Evolutionary conservation across 2,797 vertebrate species (phyloP).

Genomic region (Labroides dimidiatus): DNA sequence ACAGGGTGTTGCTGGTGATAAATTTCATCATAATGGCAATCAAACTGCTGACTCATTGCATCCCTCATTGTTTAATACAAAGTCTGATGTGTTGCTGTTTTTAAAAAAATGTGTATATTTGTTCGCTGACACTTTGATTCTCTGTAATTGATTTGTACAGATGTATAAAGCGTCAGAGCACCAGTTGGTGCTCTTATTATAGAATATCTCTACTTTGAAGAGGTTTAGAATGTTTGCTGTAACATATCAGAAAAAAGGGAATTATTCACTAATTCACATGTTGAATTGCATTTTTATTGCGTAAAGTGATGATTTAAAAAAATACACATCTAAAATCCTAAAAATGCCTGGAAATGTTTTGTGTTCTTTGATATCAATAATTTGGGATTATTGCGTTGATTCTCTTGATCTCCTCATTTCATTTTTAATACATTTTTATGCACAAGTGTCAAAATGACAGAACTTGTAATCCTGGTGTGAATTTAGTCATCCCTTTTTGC

Average conservation of each 20-base stretch:
- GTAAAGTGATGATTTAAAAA: neutral
- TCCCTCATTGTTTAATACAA: neutral
- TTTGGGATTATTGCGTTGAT: neutral
- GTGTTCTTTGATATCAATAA: no score
- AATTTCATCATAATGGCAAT: neutral
- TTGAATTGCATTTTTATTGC: slow-evolving; percentile 10
- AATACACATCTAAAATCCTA: slow-evolving; percentile 28
- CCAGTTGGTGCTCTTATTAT: slow-evolving; percentile 16
- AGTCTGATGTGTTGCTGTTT: neutral
- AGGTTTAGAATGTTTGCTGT: neutral
- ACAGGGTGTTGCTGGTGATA: neutral
- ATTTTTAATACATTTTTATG: neutral
- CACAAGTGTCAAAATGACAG: no score
- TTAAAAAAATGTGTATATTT: slow-evolving; percentile 1
- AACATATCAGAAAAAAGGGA: slow-evolving; percentile 43
- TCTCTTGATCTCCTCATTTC: no score
- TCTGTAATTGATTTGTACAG: slow-evolving; percentile 3
- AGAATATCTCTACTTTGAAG: slow-evolving; percentile 8
- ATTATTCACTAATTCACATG: slow-evolving; percentile 44
- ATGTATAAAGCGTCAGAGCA: neutral
- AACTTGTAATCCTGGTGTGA: no score
- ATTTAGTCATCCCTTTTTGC: no score
- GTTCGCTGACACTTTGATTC: neutral
- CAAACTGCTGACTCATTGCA: neutral
- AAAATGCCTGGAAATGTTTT: neutral